phyloP scores from a whole-genome alignment of 2,113 vertebrate genomes.

The Microtus pennsylvanicus region DNA sequence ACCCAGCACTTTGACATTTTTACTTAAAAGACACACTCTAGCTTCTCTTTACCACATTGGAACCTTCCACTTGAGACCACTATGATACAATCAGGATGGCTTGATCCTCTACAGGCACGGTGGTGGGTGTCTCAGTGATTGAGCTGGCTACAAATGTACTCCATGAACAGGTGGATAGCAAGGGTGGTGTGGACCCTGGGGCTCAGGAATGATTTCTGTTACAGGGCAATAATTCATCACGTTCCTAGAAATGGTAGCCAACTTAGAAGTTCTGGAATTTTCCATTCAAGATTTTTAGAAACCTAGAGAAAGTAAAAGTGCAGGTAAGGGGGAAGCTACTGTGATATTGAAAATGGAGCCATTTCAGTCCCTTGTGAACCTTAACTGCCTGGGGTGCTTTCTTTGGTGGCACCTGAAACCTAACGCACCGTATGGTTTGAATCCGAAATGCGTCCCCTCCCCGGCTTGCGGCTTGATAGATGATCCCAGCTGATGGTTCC shows the following conservation, averaged over 20 bases:
- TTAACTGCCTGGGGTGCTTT: rapidly evolving
- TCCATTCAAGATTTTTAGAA: neutral
- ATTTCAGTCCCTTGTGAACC: rapidly evolving
- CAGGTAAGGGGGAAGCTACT: neutral
- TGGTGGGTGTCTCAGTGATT: neutral
- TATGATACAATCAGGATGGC: neutral
- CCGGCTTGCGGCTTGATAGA: neutral
- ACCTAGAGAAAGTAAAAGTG: neutral
- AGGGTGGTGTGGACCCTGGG: neutral
- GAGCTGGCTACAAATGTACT: neutral
- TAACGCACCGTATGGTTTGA: rapidly evolving
- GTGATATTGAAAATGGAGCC: neutral
- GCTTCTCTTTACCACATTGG: neutral
- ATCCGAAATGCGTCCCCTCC: neutral
- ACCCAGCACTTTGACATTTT: neutral
- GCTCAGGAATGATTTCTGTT: neutral
- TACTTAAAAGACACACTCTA: neutral
- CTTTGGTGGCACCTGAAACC: neutral
- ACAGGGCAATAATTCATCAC: neutral
- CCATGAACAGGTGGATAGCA: neutral
- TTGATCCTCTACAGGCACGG: neutral
- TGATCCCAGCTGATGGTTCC: neutral
- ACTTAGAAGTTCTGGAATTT: neutral
- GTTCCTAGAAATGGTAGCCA: neutral
- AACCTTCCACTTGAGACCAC: neutral